Conservation (phyloP, 2,113 vertebrate genomes). For the Solea solea region DNA sequence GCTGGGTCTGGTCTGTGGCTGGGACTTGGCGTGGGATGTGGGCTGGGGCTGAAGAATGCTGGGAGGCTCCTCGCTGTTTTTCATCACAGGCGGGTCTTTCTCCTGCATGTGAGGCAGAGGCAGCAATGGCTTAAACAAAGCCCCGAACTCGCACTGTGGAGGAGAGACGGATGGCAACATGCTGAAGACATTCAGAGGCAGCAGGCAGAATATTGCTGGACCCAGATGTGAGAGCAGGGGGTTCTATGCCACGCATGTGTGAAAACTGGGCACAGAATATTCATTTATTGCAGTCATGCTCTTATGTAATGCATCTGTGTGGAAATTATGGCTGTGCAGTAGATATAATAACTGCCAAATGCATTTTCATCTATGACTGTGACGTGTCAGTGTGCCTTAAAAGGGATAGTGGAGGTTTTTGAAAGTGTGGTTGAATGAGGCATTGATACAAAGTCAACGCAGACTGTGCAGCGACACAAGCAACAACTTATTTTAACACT, state of each 20-base stretch:
- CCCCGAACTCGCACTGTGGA: constrained; percentile 78
- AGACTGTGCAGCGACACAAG: no score
- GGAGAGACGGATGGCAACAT: constrained; percentile 66
- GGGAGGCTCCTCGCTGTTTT: constrained; percentile 82
- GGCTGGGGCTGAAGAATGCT: constrained; percentile 81
- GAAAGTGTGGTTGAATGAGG: no score
- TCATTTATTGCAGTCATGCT: constrained; percentile 59
- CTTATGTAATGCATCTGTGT: constrained; percentile 5
- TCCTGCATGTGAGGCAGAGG: constrained; percentile 84
- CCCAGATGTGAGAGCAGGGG: constrained; percentile 29
- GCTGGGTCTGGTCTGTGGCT: constrained; percentile 82
- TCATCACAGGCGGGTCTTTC: constrained; percentile 80
- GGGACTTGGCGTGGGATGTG: constrained; percentile 82
- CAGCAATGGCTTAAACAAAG: constrained; percentile 82
- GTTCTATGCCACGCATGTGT: neutral
- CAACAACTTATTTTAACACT: no score
- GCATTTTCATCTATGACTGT: constrained; percentile 13
- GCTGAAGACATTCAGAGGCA: constrained; percentile 61
- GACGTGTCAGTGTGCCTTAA: constrained; percentile 1
- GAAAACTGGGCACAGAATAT: constrained; percentile 63
- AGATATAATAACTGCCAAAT: constrained; percentile 25
- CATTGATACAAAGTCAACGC: no score
- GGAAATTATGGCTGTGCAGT: constrained; percentile 15
- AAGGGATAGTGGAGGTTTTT: no score
- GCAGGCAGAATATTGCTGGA: constrained; percentile 69